These are phyloP conservation scores for Uria lomvia DNA, from an alignment of 2,113 vertebrate species.

Conservation along the genomic window DNA sequence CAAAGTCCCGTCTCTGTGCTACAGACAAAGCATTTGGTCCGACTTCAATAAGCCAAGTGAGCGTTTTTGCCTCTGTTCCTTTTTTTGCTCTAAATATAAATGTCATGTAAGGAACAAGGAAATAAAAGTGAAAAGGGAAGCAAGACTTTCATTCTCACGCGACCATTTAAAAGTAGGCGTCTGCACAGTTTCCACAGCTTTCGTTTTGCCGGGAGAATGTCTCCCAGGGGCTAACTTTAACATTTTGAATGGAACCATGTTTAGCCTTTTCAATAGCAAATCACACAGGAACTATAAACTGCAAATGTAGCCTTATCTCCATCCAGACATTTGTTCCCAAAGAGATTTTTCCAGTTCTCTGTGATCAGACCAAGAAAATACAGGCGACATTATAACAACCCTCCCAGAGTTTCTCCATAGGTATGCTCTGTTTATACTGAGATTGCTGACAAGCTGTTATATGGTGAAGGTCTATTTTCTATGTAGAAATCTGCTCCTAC, in stretches of 20 bases:
- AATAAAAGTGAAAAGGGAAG: constrained; percentile 42
- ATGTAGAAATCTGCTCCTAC: not conserved
- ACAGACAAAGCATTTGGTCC: not conserved
- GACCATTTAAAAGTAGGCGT: not conserved
- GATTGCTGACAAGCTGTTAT: not conserved
- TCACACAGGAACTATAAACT: not conserved
- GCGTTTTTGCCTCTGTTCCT: not conserved
- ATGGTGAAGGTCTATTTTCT: not conserved
- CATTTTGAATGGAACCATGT: not conserved
- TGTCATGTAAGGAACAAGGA: not conserved
- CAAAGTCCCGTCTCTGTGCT: not conserved
- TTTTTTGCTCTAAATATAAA: not conserved
- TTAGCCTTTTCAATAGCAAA: not conserved
- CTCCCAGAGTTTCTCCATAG: not conserved
- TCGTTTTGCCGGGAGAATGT: not conserved
- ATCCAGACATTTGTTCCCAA: not conserved
- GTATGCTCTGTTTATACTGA: fast-evolving
- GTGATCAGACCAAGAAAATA: not conserved
- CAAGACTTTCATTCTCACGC: not conserved
- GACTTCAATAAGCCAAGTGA: not conserved
- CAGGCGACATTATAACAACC: not conserved
- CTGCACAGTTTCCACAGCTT: not conserved
- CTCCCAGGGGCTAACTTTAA: not conserved
- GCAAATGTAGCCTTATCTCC: not conserved
- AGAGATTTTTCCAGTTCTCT: not conserved